These are phyloP conservation scores for Promerops cafer DNA, from an alignment of 2,113 vertebrate genomes.

Conservation along the genomic window DNA sequence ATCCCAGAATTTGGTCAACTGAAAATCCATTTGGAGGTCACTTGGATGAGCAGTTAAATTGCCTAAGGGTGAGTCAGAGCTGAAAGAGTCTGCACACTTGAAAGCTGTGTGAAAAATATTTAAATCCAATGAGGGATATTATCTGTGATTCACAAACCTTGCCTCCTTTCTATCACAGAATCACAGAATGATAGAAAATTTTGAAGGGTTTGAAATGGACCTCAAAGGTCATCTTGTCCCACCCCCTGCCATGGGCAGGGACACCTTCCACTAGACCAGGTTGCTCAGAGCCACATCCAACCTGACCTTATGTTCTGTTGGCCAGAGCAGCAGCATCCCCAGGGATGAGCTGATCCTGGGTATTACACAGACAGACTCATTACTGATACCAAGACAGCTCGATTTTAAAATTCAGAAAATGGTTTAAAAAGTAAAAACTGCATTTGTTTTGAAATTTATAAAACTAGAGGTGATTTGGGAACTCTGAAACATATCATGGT, in stretches of 20 bases:
- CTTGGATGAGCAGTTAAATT: not conserved
- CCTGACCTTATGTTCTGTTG: not conserved
- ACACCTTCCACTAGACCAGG: not conserved
- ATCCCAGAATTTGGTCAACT: not conserved
- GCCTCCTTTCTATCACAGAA: not conserved
- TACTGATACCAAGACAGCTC: accelerated
- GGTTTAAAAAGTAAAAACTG: not conserved
- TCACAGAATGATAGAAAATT: not conserved
- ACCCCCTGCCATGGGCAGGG: not conserved
- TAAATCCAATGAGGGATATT: not conserved
- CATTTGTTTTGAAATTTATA: not conserved
- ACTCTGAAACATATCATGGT: not conserved
- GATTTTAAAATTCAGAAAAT: not conserved
- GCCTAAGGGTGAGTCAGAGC: not conserved
- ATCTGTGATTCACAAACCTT: not conserved
- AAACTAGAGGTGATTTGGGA: not conserved
- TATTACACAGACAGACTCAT: not conserved
- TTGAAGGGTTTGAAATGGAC: not conserved
- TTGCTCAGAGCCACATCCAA: not conserved
- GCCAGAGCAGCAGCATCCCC: not conserved
- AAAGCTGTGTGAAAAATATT: not conserved
- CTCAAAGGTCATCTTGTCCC: not conserved
- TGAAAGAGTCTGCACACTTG: not conserved
- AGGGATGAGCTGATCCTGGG: not conserved
- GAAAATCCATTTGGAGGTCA: not conserved